phyloP scores from a whole-genome alignment of 2,797 vertebrate genomes.

The Thaleichthys pacificus region DNA sequence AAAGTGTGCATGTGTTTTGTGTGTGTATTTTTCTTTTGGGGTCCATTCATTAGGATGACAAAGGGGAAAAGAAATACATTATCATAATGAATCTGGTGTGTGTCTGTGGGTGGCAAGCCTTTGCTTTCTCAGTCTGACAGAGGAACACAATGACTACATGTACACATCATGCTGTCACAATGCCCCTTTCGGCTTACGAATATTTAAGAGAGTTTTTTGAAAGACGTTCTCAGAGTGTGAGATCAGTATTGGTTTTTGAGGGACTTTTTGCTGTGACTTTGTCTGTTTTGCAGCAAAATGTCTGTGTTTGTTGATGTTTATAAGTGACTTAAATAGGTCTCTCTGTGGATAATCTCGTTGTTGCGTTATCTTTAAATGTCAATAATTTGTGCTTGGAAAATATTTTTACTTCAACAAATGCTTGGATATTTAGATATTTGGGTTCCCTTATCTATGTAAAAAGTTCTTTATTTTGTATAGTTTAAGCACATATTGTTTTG shows the following conservation, averaged over 20 bases:
- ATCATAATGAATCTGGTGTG: constrained; percentile 96
- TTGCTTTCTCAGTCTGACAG: constrained; percentile 75
- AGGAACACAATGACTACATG: constrained; percentile 72
- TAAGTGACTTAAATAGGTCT: too few relatives aligned
- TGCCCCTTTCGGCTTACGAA: constrained; percentile 64
- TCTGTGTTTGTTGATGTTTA: background rate
- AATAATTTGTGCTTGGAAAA: background rate
- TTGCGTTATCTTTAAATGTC: background rate
- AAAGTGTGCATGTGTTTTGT: constrained; percentile 69
- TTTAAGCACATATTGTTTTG: background rate
- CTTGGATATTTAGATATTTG: background rate
- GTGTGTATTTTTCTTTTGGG: constrained; percentile 76
- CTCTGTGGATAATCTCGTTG: background rate
- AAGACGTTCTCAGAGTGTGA: constrained; percentile 50
- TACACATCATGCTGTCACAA: constrained; percentile 69
- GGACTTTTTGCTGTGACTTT: background rate
- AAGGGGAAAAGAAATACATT: constrained; percentile 94
- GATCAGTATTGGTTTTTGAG: constrained; percentile 6
- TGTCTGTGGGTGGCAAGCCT: constrained; percentile 89
- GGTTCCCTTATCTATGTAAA: too few relatives aligned
- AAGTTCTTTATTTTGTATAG: background rate
- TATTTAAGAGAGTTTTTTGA: constrained; percentile 73
- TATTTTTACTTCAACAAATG: background rate
- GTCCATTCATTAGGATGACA: constrained; percentile 93
- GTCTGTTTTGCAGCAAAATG: too few relatives aligned